Percentiles rank a stretch among this genome's conserved stretches.
Conservation (phyloP, 2,113 vertebrate species). For the Bufo gargarizans region DNA sequence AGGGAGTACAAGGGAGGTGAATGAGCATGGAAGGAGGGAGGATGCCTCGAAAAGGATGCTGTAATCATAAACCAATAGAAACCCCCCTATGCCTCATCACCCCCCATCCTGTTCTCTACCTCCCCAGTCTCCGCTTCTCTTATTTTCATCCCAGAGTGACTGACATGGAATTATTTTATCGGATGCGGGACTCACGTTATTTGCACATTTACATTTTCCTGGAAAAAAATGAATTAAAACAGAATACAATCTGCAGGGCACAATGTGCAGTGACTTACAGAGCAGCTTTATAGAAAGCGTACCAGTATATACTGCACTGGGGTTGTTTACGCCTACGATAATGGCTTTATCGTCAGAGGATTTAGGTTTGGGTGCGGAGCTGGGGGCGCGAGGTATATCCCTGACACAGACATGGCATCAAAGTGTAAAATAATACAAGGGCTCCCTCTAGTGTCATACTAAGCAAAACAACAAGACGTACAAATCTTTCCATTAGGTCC, state of each 20-base stretch:
- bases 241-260: neutral
- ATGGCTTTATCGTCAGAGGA: neutral
- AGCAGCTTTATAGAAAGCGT: neutral
- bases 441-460: conserved; percentile 32
- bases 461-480: too few relatives aligned
- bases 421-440: neutral
- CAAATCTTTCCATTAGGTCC: too few relatives aligned
- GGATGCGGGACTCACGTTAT: neutral
- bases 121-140: conserved; percentile 51
- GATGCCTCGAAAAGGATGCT: conserved; percentile 83
- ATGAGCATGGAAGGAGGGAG: conserved; percentile 71
- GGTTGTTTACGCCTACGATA: neutral
- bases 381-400: conserved; percentile 12
- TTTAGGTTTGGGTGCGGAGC: conserved; percentile 17
- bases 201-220: neutral
- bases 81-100: neutral
- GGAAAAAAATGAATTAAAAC: neutral
- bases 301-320: neutral
- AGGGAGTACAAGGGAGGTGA: conserved; percentile 74
- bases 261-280: neutral
- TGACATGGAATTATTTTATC: neutral
- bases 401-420: neutral
- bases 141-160: neutral
- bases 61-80: conserved; percentile 93
- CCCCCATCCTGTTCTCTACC: conserved; percentile 51